Conservation (phyloP, 2,113 vertebrate species). For the Pituophis catenifer region DNA sequence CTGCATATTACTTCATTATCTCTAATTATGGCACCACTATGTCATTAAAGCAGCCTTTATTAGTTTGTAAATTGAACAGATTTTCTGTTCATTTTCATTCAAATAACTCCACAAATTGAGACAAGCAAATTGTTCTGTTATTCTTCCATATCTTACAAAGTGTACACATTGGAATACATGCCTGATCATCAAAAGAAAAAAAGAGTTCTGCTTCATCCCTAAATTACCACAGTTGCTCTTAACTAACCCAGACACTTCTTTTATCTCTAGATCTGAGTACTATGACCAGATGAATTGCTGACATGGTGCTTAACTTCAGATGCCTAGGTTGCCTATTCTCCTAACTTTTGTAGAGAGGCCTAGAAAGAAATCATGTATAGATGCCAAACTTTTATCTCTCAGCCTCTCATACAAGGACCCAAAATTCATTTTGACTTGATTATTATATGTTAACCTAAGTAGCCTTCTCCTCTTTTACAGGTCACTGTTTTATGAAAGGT, state of each 20-base stretch:
- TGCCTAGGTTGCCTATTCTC: too few relatives aligned
- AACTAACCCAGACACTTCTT: not conserved
- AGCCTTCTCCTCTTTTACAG: not conserved
- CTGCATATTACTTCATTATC: conserved; percentile 48
- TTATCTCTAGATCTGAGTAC: not conserved
- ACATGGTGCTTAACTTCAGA: too few relatives aligned
- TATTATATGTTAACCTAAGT: not conserved
- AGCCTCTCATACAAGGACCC: not conserved
- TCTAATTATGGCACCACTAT: conserved; percentile 45
- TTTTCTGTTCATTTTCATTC: conserved; percentile 8
- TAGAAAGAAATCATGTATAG: not conserved
- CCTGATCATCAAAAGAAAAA: not conserved
- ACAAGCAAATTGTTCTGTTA: conserved; percentile 6
- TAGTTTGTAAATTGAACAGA: conserved; percentile 50
- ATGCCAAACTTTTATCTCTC: not conserved
- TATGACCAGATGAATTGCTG: not conserved
- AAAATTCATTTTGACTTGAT: not conserved
- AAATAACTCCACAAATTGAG: not conserved
- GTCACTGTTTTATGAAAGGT: not conserved
- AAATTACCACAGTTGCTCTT: not conserved
- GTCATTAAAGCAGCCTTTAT: conserved; percentile 40
- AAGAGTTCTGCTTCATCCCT: not conserved
- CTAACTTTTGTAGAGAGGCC: not conserved
- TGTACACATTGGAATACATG: not conserved
- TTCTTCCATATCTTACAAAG: not conserved